Percentiles rank a stretch among this genome's conserved stretches.
Conservation (phyloP, 2,888 invertebrate species). For the Drosophila buzzatii region DNA sequence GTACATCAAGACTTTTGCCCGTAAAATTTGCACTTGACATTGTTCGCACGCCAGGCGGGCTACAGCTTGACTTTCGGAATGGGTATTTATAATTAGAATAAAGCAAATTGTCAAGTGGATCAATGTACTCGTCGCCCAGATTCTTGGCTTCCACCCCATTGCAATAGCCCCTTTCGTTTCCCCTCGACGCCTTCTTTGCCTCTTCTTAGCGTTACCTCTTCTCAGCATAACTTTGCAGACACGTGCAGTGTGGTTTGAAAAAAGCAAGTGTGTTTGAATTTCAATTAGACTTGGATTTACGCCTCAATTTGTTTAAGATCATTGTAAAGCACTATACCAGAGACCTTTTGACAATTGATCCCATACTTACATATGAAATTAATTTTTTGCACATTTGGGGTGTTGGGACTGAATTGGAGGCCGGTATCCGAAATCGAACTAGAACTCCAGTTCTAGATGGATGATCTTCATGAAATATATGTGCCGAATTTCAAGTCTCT, state of each 20-base stretch:
- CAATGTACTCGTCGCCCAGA: constrained; percentile 24
- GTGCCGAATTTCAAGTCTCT: too few species aligned
- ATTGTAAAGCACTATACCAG: not conserved
- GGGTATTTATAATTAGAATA: constrained; percentile 69
- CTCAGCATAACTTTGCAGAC: constrained; percentile 20
- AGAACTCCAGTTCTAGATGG: too few species aligned
- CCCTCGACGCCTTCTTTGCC: too few species aligned
- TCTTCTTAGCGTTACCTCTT: not conserved
- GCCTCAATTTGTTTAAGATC: constrained; percentile 1
- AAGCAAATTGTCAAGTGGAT: constrained; percentile 58
- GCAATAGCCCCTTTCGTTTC: not conserved
- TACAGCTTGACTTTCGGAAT: constrained; percentile 23
- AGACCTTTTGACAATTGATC: not conserved
- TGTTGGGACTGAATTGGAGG: too few species aligned
- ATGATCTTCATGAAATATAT: too few species aligned
- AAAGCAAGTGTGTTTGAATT: constrained; percentile 13
- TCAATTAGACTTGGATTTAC: constrained; percentile 26
- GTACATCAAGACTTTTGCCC: constrained; percentile 44
- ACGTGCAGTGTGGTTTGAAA: constrained; percentile 51
- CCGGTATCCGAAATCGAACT: too few species aligned
- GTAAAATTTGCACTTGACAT: constrained; percentile 74
- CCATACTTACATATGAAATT: not conserved
- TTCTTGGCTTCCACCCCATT: constrained; percentile 33
- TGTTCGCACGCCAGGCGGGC: constrained; percentile 58
- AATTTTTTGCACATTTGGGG: too few species aligned